Evolutionary conservation across 2,797 vertebrate genomes (phyloP).

Genomic region (Phataginus tetradactyla): DNA sequence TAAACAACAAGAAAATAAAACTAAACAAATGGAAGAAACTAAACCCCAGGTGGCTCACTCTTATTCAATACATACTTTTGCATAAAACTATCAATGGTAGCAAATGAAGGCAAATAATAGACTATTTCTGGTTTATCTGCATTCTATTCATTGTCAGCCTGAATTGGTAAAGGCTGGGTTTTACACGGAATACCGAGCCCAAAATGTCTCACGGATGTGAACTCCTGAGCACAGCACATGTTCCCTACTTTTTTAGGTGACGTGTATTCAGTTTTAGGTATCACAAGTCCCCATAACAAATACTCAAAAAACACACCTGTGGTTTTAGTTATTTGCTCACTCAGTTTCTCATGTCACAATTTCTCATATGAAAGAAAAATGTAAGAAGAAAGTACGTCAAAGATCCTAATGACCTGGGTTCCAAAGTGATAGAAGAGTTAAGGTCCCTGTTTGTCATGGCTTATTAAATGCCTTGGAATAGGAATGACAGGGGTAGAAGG

Average conservation of each 20-base stretch:
- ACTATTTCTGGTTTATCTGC: background rate
- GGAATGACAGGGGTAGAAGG: background rate
- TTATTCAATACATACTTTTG: conserved; percentile 18
- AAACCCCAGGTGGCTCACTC: background rate
- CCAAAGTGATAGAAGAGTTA: conserved; percentile 8
- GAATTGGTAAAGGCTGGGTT: conserved; percentile 31
- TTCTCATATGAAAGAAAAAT: conserved; percentile 25
- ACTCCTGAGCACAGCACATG: background rate
- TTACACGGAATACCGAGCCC: conserved; percentile 4
- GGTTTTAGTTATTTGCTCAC: background rate
- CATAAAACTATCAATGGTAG: background rate
- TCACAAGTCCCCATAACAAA: background rate
- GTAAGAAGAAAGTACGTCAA: background rate
- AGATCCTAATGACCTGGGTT: background rate
- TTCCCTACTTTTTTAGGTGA: background rate
- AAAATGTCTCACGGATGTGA: background rate
- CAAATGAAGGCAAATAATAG: conserved; percentile 4
- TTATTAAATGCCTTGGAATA: background rate
- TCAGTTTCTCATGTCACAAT: background rate
- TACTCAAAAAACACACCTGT: background rate
- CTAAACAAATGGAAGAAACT: conserved; percentile 16
- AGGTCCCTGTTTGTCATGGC: background rate
- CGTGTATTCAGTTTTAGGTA: background rate
- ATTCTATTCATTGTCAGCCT: background rate
- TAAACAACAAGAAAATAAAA: conserved; percentile 55